Evolutionary conservation across 2,888 invertebrate species (phyloP).

Genomic region (Stramonita haemastoma): DNA sequence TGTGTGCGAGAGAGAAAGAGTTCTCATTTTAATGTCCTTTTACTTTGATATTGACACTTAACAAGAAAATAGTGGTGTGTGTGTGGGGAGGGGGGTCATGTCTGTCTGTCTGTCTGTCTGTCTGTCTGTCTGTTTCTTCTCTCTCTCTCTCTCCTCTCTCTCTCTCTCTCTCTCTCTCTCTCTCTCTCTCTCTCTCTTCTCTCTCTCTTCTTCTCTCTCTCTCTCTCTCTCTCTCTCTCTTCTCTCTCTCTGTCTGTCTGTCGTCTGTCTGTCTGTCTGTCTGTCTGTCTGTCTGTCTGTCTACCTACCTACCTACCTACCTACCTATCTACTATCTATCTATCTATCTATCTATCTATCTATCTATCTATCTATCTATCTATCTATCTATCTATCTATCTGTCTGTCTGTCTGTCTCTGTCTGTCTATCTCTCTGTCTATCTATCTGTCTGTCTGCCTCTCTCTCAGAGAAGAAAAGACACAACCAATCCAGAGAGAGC

Average conservation of each 20-base stretch:
- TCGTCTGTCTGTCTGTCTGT: constrained; percentile 23
- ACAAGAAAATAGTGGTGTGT: too few species aligned
- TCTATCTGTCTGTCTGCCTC: constrained; percentile 17
- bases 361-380: constrained; percentile 22
- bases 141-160: not conserved
- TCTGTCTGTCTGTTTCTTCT: not conserved
- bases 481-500: too few species aligned
- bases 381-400: not conserved
- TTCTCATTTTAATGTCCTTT: too few species aligned
- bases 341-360: not conserved
- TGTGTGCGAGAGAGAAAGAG: too few species aligned
- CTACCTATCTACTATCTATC: constrained; percentile 4
- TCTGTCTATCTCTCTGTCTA: constrained; percentile 25
- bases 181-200: not conserved
- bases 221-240: constrained; percentile 30
- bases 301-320: constrained; percentile 9
- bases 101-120: not conserved
- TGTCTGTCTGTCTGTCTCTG: not conserved
- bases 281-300: constrained; percentile 19
- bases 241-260: not conserved
- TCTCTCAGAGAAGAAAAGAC: not conserved
- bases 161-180: not conserved
- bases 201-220: constrained; percentile 4
- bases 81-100: not conserved
- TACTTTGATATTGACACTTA: too few species aligned